Base-by-base conservation (phyloP, 2,113 vertebrate genomes). In the Toxostoma redivivum region DNA sequence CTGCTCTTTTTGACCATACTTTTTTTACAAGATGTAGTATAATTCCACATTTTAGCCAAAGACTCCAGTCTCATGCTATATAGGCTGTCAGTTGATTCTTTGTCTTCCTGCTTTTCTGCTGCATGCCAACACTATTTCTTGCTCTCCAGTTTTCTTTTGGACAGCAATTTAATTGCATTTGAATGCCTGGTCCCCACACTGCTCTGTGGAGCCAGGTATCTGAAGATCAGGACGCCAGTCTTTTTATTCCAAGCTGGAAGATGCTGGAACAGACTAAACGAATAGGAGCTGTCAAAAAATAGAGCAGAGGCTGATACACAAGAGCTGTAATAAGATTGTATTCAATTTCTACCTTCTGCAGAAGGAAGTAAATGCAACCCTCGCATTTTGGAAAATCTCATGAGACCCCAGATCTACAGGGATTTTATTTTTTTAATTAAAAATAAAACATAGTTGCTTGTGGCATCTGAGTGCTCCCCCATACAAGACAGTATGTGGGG, bases 111-210 rank as follows among this genome's bases (percentile, higher is more conserved):
- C 65, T 79, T 83, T 94, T 85, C 81, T 85, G 65, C 65, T 79
- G 69, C 81, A 54, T 79, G 86, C 94, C 94, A 94, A 45, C 45
- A 48, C 83, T 92, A 35, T 57, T 77, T 74, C 38, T 86, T 77
- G 53, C 94, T 92, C 81, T 97, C 92, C 91, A 95, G 65, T 28
- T 94, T 95, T 95, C 81, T 92, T 74, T 48, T 94, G 89, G 94
- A 95, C 77, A 89, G 57, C 25, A 88, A 28, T 85, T 95, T 96
- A 95, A 91, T 95, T 92, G 84, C 50, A 53, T 79, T 89, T 71
- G 88, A 95, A 91, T 91, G 91, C 60, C 86, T 95, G 64, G 33
- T 94, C 89, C 73, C 77, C 89, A 89, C 77, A 76, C 92, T 91
- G 48, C 42, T 94, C 48, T 71, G 61, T 44, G 57, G 81, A 94